These are phyloP conservation scores for Gibbula magus DNA, from an alignment of 2,888 invertebrate genomes.

Conservation along the genomic window DNA sequence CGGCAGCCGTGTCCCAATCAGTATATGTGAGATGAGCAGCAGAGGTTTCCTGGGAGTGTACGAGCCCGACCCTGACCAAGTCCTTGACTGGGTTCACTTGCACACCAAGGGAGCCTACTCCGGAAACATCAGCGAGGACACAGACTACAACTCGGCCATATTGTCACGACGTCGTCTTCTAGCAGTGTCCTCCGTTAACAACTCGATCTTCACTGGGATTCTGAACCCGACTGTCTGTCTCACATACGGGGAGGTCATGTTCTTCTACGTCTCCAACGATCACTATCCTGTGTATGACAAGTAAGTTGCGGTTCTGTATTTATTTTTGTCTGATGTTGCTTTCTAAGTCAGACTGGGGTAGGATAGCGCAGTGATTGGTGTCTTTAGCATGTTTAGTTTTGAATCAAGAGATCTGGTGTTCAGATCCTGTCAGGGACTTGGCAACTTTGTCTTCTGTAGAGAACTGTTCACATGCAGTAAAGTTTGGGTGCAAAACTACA, in stretches of 20 bases:
- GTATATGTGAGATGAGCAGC: conserved; percentile 50
- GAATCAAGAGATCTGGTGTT: too few relatives aligned
- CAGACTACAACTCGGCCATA: conserved; percentile 33
- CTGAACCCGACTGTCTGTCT: conserved; percentile 69
- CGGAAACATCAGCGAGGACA: conserved; percentile 58
- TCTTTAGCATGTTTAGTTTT: too few relatives aligned
- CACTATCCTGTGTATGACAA: conserved; percentile 72
- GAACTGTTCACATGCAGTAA: too few relatives aligned
- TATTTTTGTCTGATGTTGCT: too few relatives aligned
- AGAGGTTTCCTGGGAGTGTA: conserved; percentile 70
- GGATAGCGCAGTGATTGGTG: too few relatives aligned
- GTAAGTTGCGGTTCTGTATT: conserved; percentile 46
- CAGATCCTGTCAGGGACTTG: too few relatives aligned
- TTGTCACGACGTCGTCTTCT: conserved; percentile 60
- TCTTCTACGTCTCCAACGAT: conserved; percentile 65
- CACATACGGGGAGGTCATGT: conserved; percentile 65
- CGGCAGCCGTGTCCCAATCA: conserved; percentile 45
- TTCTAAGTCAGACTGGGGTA: too few relatives aligned
- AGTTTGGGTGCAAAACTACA: too few relatives aligned
- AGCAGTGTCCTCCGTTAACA: conserved; percentile 53
- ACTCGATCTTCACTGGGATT: conserved; percentile 65
- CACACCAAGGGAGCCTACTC: conserved; percentile 63
- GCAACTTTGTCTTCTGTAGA: too few relatives aligned
- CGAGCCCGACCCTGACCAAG: conserved; percentile 52
- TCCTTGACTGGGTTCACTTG: conserved; percentile 46